Evolutionary conservation across 2,888 invertebrate genomes (phyloP), one percentile per base, ranked within the genome.

Genomic region (Mimachlamys varia): DNA sequence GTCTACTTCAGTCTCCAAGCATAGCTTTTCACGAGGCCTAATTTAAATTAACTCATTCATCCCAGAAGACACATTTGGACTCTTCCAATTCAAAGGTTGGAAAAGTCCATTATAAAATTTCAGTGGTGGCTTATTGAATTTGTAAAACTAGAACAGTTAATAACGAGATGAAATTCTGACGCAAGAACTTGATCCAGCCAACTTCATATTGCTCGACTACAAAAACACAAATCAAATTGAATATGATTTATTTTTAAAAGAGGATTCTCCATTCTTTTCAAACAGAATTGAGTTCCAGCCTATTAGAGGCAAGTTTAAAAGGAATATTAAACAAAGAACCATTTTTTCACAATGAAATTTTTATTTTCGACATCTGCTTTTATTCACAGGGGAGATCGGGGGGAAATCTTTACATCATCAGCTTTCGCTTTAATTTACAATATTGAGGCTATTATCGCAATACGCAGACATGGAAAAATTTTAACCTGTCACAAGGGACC

Each of bases 331-430:
- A 76, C 76, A 76, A 76, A 76, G 76, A 76, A 76, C 33, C 33
- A 76, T 33, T 15, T 76, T 27, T 76, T 27, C 12, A 76, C 76
- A 76, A 76, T 76, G 76, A 76, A 76, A 27, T 22, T 76, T n/a
- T 76, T 76, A 33, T 76, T 27, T 27, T 27, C 22, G 27, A 76
- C 76, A 76, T 76, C 76, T 76, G 76, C 22, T 76, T 76, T 76
- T 76, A 33, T 76, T 76, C 76, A 33, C 76, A 76, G 76, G 76
- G 76, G 76, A 33, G 76, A 76, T 33, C 1, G 76, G 27, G 27
- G n/a, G 12, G 33, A 33, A 76, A 76, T 76, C 76, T 76, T 76
- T 76, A 76, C 76, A 76, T 76, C 76, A 76, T 76, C 33, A 76
- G 33, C 76, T 27, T n/a, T 27, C 27, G 76, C 76, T 76, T 27